phyloP scores from a whole-genome alignment of 2,888 invertebrate genomes.

The Drosophila melanosoma region DNA sequence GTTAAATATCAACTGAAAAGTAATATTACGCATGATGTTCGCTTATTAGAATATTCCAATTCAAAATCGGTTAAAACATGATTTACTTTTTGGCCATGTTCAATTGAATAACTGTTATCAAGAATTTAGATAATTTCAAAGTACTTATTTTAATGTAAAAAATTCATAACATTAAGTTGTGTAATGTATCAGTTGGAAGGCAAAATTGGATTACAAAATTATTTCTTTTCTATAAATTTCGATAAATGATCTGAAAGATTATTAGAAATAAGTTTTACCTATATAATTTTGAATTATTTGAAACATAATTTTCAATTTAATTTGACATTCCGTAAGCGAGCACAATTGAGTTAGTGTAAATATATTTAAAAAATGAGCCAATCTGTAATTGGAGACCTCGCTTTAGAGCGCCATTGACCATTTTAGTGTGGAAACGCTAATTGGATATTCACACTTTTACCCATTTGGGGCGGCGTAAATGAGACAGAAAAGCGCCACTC shows the following conservation, averaged over 20 bases:
- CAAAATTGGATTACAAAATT: neutral
- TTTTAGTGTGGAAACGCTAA: conserved; percentile 60
- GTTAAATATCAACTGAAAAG: neutral
- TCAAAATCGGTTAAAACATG: no score
- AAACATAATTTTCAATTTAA: neutral
- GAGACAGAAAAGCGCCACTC: conserved; percentile 75
- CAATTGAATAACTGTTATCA: neutral
- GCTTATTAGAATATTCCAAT: neutral
- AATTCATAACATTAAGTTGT: neutral
- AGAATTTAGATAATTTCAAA: neutral
- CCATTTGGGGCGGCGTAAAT: conserved; percentile 77
- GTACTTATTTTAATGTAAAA: neutral
- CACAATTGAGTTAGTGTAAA: conserved; percentile 11
- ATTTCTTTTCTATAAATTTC: neutral
- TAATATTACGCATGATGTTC: neutral
- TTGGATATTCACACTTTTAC: conserved; percentile 78
- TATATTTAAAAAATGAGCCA: conserved; percentile 8
- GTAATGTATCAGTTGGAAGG: neutral
- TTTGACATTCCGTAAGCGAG: conserved; percentile 6
- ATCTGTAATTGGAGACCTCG: conserved; percentile 11
- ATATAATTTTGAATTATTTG: neutral
- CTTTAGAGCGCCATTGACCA: conserved; percentile 43
- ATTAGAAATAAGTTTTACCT: neutral
- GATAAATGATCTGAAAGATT: neutral
- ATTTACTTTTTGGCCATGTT: neutral